Base-by-base conservation (phyloP, 2,113 vertebrate species). In the Morone chrysops region DNA sequence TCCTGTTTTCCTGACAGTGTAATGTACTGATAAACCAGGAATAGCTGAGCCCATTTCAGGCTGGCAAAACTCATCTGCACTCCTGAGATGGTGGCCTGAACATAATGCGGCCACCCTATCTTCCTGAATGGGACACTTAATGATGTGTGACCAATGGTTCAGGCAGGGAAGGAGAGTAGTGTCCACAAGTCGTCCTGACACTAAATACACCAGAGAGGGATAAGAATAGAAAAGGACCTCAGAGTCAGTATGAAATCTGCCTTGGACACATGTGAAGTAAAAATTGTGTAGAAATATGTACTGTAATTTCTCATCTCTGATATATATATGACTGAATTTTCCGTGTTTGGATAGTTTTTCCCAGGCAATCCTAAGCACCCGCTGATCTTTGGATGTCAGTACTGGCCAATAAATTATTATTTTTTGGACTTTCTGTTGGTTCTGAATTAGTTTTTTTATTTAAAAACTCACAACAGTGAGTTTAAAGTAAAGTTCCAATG, bases 111-210 rank as follows among this genome's bases (percentile, higher is more conserved):
- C 4, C 51, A 70, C 70, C 56, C 38, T 0, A 25, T 66, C 66
- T 48, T 22, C 17, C 69, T 54, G 61, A 69, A 60, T 40, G 54
- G 71, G 60, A 51, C 41, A 3, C 43, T 53, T 84, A 86, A 89
- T 89, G 81, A 71, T 54, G 78, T 50, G 86, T 76, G 81, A 83
- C 83, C 69, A 22, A 47, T 25, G 17, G 8, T 20, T 18, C 2
- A 25, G 51, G 56, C n/a, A 41, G 73, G 20, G 41, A 45, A 48
- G 62, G 80, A 70, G 79, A 61, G 40, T 61, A 67, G 67, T 2
- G 69, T 66, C 38, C 68, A 80, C n/a, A 18, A 60, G 54, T 38
- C 16, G 22, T 18, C 22, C 56, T 54, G 56, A 81, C 60, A 54
- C 59, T 69, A 62, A 59, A 74, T 31, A 40, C 87, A 61, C 70